Conservation (phyloP, 2,888 invertebrate genomes). For the Nomada fucata region DNA sequence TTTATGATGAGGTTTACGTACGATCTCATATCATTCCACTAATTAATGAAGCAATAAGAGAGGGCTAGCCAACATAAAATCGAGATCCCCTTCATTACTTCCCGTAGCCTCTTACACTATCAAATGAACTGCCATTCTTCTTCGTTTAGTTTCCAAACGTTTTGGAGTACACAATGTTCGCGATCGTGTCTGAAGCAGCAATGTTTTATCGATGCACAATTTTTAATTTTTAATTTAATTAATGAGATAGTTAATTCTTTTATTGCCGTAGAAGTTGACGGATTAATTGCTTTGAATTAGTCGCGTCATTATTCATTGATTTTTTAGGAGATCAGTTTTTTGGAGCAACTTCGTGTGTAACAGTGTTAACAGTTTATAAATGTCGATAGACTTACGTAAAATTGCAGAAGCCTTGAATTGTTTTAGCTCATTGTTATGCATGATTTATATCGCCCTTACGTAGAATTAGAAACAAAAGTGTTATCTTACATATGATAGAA, state of each 20-base stretch:
- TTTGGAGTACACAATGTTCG: background rate
- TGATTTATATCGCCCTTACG: too few species aligned
- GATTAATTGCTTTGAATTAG: background rate
- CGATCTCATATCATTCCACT: slow-evolving; percentile 59
- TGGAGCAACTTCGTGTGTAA: too few species aligned
- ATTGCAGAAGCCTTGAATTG: too few species aligned
- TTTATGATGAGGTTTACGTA: slow-evolving; percentile 65
- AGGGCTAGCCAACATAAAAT: slow-evolving; percentile 49
- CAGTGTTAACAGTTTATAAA: too few species aligned
- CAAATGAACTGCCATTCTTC: slow-evolving; percentile 14
- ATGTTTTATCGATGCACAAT: background rate
- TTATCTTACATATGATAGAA: too few species aligned
- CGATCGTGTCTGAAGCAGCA: background rate
- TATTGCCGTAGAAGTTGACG: too few species aligned
- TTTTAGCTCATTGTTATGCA: too few species aligned
- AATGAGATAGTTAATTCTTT: background rate
- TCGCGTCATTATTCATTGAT: background rate
- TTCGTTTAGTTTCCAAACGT: background rate
- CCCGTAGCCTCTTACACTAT: slow-evolving; percentile 13
- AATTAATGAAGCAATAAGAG: slow-evolving; percentile 67
- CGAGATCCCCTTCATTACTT: slow-evolving; percentile 40
- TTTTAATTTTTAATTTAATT: background rate
- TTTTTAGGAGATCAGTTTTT: too few species aligned
- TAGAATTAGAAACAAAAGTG: too few species aligned
- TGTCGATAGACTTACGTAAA: too few species aligned